Evolutionary conservation across 2,888 invertebrate genomes (phyloP).

Genomic region (Archips xylosteana): DNA sequence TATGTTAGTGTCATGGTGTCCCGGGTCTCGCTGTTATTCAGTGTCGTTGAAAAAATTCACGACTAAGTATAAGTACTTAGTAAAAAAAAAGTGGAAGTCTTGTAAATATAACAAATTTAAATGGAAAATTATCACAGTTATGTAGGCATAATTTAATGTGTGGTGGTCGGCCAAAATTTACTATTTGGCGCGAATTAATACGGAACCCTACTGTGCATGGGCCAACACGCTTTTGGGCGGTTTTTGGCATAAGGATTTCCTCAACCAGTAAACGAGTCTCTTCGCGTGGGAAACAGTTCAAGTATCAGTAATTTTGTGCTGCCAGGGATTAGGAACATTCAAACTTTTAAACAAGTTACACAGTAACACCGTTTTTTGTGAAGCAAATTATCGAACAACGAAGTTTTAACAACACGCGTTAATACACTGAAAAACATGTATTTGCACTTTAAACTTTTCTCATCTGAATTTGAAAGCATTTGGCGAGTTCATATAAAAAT

Average conservation of each 20-base stretch:
- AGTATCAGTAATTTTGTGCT: not conserved
- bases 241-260: not conserved
- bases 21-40: no score
- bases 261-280: not conserved
- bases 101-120: no score
- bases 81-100: no score
- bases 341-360: conserved; percentile 10
- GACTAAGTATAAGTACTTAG: no score
- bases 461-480: conserved; percentile 50
- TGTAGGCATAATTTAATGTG: no score
- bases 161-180: no score
- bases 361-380: not conserved
- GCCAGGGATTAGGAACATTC: not conserved
- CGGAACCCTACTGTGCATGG: no score
- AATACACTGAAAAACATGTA: conserved; percentile 42
- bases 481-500: conserved; percentile 46
- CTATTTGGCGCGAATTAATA: no score
- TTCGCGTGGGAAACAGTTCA: not conserved
- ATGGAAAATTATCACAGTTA: no score
- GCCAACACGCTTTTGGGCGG: no score
- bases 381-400: conserved; percentile 17
- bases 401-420: conserved; percentile 27
- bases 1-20: no score
- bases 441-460: conserved; percentile 54
- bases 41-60: no score